Evolutionary conservation across 2,797 vertebrate genomes (phyloP).

Genomic region (Danio kyathit): DNA sequence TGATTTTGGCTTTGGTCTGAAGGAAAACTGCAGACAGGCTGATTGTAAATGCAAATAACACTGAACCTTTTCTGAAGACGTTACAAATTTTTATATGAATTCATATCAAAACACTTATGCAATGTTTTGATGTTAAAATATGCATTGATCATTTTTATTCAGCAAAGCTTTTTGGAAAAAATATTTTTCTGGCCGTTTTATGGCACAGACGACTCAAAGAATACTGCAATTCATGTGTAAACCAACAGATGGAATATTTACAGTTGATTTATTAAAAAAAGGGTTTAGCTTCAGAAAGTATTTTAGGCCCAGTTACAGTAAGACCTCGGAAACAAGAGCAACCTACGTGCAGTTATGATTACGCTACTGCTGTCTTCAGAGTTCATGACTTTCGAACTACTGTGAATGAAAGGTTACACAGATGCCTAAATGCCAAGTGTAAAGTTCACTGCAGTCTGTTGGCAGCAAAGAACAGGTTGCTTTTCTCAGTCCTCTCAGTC

Average conservation of each 20-base stretch:
- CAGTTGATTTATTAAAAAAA: neutral
- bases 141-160: too few relatives aligned
- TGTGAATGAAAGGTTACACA: constrained; percentile 66
- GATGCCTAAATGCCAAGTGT: constrained; percentile 61
- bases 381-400: constrained; percentile 54
- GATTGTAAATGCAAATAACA: neutral
- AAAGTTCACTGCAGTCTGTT: neutral
- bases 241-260: neutral
- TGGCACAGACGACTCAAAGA: too few relatives aligned
- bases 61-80: too few relatives aligned
- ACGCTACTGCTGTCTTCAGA: constrained; percentile 62
- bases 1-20: neutral
- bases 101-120: too few relatives aligned
- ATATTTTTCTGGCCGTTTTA: too few relatives aligned
- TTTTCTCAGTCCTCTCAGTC: constrained; percentile 49
- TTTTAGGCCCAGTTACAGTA: constrained; percentile 8
- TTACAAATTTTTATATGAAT: too few relatives aligned
- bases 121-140: too few relatives aligned
- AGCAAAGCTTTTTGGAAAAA: too few relatives aligned
- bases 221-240: neutral
- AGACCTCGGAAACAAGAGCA: neutral
- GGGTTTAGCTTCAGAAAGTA: neutral
- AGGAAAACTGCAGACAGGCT: too few relatives aligned
- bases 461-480: neutral
- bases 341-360: constrained; percentile 34